phyloP scores from a whole-genome alignment of 2,888 invertebrate genomes.

The Leptopterna dolabrata region DNA sequence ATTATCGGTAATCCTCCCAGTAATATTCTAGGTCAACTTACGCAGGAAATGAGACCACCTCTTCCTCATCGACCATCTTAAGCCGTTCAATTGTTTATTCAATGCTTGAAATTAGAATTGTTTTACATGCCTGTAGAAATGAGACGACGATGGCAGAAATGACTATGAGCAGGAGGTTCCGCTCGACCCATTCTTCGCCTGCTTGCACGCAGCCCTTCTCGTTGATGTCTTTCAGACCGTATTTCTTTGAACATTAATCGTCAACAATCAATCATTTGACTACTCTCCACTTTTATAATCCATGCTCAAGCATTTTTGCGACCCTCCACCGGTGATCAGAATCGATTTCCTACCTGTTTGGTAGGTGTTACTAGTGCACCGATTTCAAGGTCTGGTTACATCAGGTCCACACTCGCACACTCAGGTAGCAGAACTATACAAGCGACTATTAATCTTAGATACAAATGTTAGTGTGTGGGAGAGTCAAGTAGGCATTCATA shows the following conservation, averaged over 20 bases:
- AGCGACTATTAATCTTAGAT: too few relatives aligned
- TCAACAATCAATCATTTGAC: neutral
- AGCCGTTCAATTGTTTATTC: too few relatives aligned
- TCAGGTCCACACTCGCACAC: too few relatives aligned
- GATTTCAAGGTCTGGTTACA: neutral
- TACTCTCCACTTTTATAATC: neutral
- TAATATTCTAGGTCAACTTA: too few relatives aligned
- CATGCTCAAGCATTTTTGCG: neutral
- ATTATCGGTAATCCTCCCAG: too few relatives aligned
- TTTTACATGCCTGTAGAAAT: constrained; percentile 85
- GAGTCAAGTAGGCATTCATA: too few relatives aligned
- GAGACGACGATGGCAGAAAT: constrained; percentile 88
- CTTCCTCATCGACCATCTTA: too few relatives aligned
- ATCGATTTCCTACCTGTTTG: neutral
- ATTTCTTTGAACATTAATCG: constrained; percentile 33
- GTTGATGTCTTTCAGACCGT: constrained; percentile 78
- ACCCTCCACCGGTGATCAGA: neutral
- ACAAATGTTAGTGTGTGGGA: too few relatives aligned
- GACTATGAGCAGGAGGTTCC: constrained; percentile 92
- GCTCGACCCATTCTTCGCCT: constrained; percentile 94
- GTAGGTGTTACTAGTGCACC: neutral
- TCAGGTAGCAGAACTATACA: too few relatives aligned
- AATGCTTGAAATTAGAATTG: too few relatives aligned
- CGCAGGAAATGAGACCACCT: too few relatives aligned
- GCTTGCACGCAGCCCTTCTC: constrained; percentile 95